Conservation (phyloP, 2,113 vertebrate genomes). For the Platysternon megacephalum region DNA sequence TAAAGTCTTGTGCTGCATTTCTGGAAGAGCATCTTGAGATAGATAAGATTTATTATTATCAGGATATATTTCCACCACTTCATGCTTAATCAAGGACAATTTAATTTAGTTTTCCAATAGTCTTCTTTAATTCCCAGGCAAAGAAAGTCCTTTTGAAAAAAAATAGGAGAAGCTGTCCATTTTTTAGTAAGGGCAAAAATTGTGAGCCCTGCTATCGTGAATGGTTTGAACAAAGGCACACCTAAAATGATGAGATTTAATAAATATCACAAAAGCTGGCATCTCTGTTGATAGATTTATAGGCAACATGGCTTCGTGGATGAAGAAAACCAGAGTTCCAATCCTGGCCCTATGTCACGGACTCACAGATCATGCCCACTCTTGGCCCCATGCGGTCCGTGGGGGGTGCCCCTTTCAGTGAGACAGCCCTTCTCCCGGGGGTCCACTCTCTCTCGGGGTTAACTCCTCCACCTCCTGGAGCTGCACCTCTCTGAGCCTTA, state of each 20-base stretch:
- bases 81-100: not conserved
- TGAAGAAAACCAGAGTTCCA: not conserved
- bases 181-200: not conserved
- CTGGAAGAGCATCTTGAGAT: not conserved
- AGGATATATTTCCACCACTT: not conserved
- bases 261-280: not conserved
- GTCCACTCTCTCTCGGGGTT: no score
- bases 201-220: not conserved
- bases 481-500: no score
- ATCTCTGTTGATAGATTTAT: not conserved
- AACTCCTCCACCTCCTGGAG: no score
- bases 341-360: not conserved
- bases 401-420: no score
- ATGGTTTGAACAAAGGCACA: not conserved
- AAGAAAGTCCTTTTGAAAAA: not conserved
- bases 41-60: not conserved
- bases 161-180: not conserved
- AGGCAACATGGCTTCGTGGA: fast-evolving
- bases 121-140: not conserved
- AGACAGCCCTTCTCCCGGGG: no score
- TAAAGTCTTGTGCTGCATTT: not conserved
- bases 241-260: not conserved
- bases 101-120: not conserved
- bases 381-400: no score
- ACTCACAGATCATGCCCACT: no score